phyloP scores from a whole-genome alignment of 2,888 invertebrate species.

The Diplazon laetatorius region DNA sequence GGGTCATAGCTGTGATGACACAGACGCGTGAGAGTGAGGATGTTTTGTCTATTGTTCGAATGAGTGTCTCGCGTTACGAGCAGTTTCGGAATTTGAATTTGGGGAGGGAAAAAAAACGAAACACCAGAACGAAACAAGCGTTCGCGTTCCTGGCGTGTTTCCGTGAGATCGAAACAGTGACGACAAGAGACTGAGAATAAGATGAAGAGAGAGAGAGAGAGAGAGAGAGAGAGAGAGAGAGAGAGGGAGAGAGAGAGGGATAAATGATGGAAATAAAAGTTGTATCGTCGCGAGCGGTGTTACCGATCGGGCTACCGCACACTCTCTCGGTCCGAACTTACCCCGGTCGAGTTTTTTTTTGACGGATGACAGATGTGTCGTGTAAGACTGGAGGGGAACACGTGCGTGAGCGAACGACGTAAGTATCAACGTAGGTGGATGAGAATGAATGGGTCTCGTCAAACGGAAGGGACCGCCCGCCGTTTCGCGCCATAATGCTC shows the following conservation, averaged over 20 bases:
- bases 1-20: too few species aligned
- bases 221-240: not conserved
- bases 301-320: conserved; percentile 12
- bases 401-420: conserved; percentile 67
- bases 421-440: conserved; percentile 81
- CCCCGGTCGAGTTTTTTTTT: conserved; percentile 72
- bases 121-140: too few species aligned
- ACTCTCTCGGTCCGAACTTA: too few species aligned
- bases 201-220: not conserved
- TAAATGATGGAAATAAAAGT: not conserved
- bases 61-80: too few species aligned
- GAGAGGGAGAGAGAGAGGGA: not conserved
- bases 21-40: too few species aligned
- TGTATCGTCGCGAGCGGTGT: conserved; percentile 14
- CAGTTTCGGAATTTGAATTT: too few species aligned
- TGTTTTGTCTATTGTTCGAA: too few species aligned
- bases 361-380: conserved; percentile 79
- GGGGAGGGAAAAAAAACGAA: too few species aligned
- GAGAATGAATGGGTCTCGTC: conserved; percentile 82
- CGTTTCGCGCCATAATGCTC: conserved; percentile 80
- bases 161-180: not conserved
- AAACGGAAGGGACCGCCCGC: conserved; percentile 82
- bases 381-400: conserved; percentile 53
- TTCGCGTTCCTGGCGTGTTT: not conserved
- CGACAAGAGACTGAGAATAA: not conserved